Evolutionary conservation across 2,888 invertebrate species (phyloP).

Genomic region (Zaprionus obscuricornis): DNA sequence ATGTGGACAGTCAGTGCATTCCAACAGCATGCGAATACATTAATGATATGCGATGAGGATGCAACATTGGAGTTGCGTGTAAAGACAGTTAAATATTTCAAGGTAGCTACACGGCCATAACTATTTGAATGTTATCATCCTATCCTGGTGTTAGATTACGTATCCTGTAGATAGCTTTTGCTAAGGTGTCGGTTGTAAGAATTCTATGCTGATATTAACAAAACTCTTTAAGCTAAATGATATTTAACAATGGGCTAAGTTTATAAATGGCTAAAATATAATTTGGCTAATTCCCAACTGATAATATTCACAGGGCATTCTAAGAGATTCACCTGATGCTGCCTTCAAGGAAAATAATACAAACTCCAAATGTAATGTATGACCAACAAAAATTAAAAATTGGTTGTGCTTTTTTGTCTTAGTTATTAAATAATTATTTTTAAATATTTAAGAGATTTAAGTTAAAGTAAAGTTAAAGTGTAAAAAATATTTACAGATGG

Average conservation of each 20-base stretch:
- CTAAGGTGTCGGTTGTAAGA: constrained; percentile 18
- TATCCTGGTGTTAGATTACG: constrained; percentile 2
- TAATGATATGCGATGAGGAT: constrained; percentile 98
- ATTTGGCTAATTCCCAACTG: constrained; percentile 38
- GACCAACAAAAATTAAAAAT: neutral
- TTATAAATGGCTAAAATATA: neutral
- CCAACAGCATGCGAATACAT: constrained; percentile 95
- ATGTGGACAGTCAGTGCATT: constrained; percentile 99
- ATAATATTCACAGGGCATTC: constrained; percentile 65
- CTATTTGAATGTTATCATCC: neutral
- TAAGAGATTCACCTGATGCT: constrained; percentile 64
- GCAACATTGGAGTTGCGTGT: constrained; percentile 98
- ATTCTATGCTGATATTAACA: constrained; percentile 1
- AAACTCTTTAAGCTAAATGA: too few relatives aligned
- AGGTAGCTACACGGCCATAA: too few relatives aligned
- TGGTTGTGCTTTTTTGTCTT: neutral
- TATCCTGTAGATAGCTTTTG: constrained; percentile 10
- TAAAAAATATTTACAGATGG: constrained; percentile 9
- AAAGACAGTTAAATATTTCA: constrained; percentile 99
- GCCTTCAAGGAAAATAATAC: constrained; percentile 43
- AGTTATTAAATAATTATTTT: neutral
- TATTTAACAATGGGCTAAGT: constrained; percentile 2
- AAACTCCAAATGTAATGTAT: constrained; percentile 56
- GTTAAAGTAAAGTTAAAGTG: neutral
- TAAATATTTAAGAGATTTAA: neutral